Percentiles rank a stretch among this genome's conserved stretches.
Evolutionary conservation across 1,140 invertebrate genomes (phyloP).

Genomic region (Cyclina sinensis): DNA sequence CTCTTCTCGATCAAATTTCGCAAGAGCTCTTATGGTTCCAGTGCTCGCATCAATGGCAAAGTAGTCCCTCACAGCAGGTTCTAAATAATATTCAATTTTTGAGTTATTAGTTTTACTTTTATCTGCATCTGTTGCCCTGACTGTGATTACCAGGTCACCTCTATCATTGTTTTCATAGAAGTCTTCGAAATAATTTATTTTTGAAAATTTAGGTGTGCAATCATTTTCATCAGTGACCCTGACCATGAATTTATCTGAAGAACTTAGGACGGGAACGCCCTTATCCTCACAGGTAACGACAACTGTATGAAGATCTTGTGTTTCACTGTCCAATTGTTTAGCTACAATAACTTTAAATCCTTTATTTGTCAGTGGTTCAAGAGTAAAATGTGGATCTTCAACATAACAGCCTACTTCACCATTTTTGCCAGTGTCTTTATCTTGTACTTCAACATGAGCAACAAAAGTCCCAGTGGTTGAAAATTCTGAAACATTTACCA

Average conservation of each 20-base stretch:
- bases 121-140: conserved; percentile 97
- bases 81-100: conserved; percentile 95
- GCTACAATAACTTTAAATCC: conserved; percentile 90
- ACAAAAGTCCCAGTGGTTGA: conserved; percentile 75
- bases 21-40: conserved; percentile 94
- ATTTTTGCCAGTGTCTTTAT: conserved; percentile 78
- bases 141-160: conserved; percentile 95
- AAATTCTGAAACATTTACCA: conserved; percentile 85
- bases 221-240: conserved; percentile 97
- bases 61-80: conserved; percentile 91
- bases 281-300: conserved; percentile 97
- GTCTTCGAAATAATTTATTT: conserved; percentile 94
- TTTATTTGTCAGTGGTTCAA: conserved; percentile 71
- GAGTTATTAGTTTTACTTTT: conserved; percentile 95
- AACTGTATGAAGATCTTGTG: conserved; percentile 92
- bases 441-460: conserved; percentile 78
- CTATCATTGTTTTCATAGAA: conserved; percentile 97
- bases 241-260: conserved; percentile 96
- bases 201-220: conserved; percentile 97
- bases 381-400: conserved; percentile 69
- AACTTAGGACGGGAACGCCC: conserved; percentile 94
- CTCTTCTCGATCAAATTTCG: conserved; percentile 96
- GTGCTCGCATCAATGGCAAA: conserved; percentile 95
- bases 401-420: conserved; percentile 77
- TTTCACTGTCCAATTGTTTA: conserved; percentile 96